Base-by-base conservation (phyloP, 2,888 invertebrate species). In the Perithous albicinctus region DNA sequence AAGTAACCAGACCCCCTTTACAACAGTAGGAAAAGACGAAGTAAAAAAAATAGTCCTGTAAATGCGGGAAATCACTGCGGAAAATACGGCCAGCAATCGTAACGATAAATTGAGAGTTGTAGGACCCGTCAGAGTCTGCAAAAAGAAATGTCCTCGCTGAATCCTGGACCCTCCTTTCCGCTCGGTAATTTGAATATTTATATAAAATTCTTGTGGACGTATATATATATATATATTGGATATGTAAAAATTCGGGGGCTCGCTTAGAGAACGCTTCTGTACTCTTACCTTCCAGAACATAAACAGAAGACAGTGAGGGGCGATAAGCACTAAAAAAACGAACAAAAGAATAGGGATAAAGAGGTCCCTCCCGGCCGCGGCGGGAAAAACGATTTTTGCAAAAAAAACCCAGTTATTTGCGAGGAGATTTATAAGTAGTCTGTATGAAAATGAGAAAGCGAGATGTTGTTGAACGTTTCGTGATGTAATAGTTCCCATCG, bases 131-230 rank as follows among this genome's bases (percentile, higher is more conserved):
- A 59, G 48, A 38, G 59, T 29, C n/a, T n/a, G n/a, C n/a, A 32
- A 73, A 56, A 64, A 56, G 32, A 83, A 83, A 81, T 83, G 66
- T n/a, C n/a, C 6, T 69, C 75, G 38, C 79, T 67, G 59, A 64
- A 54, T 51, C 56, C 32, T 26, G n/a, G 18, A n/a, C 38, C 20
- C 38, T 46, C 38, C 66, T 64, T 66, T 46, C 15, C 43, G 15
- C 43, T 43, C 51, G 67, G 83, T 84, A 82, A 85, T 84, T 85
- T 85, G 80, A 85, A 85, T 85, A 84, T 80, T 85, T 85, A 80
- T 83, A 81, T 73, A 80, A 82, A 84, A 85, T 81, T 72, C 79
- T 56, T 51, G 46, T 66, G 43, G 63, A 73, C 74, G 29, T 20
- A 23, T 67, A n/a, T n/a, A n/a, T n/a, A n/a, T n/a, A n/a, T n/a